These are phyloP conservation scores for Climacteris rufus DNA, from an alignment of 2,113 vertebrate genomes.

Conservation along the genomic window DNA sequence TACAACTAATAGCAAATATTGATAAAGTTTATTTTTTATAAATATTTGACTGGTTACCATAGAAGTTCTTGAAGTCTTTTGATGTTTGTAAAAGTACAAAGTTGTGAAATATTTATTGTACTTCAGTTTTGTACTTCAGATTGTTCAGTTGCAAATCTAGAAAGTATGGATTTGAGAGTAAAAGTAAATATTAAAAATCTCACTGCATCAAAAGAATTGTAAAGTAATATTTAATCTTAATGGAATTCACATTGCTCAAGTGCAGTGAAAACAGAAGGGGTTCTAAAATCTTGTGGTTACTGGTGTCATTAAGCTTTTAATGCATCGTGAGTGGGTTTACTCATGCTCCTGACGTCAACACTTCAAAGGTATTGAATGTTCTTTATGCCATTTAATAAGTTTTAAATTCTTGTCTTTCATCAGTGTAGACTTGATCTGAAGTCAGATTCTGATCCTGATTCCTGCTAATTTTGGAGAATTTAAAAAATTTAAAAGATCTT, in stretches of 20 bases:
- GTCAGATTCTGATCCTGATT: not conserved
- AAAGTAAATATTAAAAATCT: slow-evolving; percentile 10
- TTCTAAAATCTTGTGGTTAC: not conserved
- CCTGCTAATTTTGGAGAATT: not conserved
- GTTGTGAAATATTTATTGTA: slow-evolving; percentile 37
- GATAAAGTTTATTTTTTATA: not conserved
- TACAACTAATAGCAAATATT: not conserved
- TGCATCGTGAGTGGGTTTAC: not conserved
- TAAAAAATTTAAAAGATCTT: not conserved
- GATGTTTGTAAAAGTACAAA: not conserved
- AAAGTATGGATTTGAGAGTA: too few relatives aligned
- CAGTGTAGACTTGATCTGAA: not conserved
- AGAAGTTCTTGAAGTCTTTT: not conserved
- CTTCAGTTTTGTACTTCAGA: not conserved
- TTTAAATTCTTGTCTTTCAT: not conserved
- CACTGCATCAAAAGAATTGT: not conserved
- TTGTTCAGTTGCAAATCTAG: not conserved
- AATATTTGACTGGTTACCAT: not conserved
- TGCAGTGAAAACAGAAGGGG: not conserved
- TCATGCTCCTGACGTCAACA: not conserved
- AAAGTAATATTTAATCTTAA: not conserved
- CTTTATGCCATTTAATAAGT: not conserved
- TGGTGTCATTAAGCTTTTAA: not conserved
- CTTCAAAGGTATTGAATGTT: not conserved
- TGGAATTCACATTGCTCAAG: not conserved